phyloP scores from a whole-genome alignment of 2,888 invertebrate genomes.

The Polia nebulosa region DNA sequence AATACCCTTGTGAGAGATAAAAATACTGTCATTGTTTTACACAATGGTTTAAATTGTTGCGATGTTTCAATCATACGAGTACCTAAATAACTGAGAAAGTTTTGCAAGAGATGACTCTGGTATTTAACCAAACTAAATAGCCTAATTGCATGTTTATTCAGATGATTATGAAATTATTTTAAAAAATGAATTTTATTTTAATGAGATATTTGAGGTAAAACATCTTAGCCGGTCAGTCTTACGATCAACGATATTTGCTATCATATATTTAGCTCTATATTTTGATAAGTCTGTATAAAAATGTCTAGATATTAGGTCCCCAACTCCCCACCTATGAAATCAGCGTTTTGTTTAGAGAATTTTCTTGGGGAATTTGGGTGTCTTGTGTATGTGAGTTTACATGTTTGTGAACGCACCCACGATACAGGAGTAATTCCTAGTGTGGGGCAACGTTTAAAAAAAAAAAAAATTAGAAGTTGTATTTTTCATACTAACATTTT shows the following conservation, averaged over 20 bases:
- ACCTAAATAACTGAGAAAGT: neutral
- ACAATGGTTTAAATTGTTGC: conserved; percentile 29
- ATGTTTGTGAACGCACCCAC: no score
- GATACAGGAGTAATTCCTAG: no score
- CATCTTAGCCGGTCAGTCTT: neutral
- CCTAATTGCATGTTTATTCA: neutral
- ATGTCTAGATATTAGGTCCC: no score
- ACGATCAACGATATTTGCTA: neutral
- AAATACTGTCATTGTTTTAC: conserved; percentile 21
- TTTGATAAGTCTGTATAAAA: no score
- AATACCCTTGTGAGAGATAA: conserved; percentile 8
- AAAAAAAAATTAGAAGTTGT: no score
- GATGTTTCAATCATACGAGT: neutral
- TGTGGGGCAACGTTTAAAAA: no score
- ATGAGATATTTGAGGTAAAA: neutral
- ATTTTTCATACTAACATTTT: no score
- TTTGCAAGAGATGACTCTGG: conserved; percentile 23
- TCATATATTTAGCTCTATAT: neutral
- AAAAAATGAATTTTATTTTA: neutral
- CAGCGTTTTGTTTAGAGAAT: no score
- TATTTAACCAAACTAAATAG: conserved; percentile 1
- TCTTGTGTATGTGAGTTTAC: no score
- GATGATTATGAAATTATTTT: neutral
- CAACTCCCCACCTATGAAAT: no score
- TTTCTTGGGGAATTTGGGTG: no score